phyloP scores from a whole-genome alignment of 2,888 invertebrate species.

The Chloromyia formosa region DNA sequence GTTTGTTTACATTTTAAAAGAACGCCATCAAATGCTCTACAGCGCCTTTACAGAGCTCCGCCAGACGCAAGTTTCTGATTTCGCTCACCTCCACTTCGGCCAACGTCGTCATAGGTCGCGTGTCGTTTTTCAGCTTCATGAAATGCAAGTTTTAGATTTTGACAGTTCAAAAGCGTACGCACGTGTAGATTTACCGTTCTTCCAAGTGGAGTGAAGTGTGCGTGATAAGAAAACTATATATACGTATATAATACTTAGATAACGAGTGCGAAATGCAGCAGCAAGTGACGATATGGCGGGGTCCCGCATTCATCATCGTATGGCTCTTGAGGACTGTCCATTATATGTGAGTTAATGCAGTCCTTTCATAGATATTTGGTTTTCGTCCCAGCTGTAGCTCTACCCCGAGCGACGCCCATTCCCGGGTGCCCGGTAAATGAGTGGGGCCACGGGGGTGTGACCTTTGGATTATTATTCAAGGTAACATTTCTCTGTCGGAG shows the following conservation, averaged over 20 bases:
- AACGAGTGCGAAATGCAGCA: too few species aligned
- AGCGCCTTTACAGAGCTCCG: background rate
- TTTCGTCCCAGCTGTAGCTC: too few species aligned
- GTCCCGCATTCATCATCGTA: background rate
- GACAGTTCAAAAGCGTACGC: constrained; percentile 23
- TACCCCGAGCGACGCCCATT: too few species aligned
- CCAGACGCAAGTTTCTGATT: background rate
- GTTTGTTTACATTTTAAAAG: constrained; percentile 21
- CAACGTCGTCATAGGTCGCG: background rate
- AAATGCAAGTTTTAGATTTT: constrained; percentile 3
- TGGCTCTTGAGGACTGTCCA: constrained; percentile 21
- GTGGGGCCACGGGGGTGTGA: background rate
- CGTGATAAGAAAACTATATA: constrained; percentile 4
- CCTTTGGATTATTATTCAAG: constrained; percentile 15
- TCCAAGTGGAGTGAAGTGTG: constrained; percentile 5
- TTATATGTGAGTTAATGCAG: constrained; percentile 30
- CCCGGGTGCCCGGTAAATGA: too few species aligned
- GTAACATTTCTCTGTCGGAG: constrained; percentile 1
- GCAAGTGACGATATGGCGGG: constrained; percentile 21
- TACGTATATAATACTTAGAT: background rate
- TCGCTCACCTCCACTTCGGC: background rate
- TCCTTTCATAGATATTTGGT: too few species aligned
- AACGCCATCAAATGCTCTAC: background rate
- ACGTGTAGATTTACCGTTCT: constrained; percentile 31
- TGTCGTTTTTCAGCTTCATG: background rate